Evolutionary conservation across 1,140 invertebrate genomes (phyloP), one percentile per base, ranked within the genome.

Genomic region (Diachasmimorpha longicaudata): DNA sequence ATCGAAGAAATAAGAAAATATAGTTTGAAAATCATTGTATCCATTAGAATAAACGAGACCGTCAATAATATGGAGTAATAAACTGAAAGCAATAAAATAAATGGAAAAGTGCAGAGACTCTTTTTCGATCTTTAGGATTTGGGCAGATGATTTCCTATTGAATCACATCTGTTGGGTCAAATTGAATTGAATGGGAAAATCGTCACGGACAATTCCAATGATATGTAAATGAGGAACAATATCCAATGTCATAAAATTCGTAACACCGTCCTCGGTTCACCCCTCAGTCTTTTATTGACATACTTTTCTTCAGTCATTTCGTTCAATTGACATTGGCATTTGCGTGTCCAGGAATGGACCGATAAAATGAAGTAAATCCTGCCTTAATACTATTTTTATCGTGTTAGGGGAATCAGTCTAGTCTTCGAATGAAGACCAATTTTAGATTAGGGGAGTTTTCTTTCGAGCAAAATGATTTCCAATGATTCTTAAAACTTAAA

Each of bases 241-340:
- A 44, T 70, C 36, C 16, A 55, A 4, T 31, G 37, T 31, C 31
- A 75, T 75, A 75, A 75, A 75, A 25, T 75, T 75, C 21, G 19
- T 48, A 75, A 66, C 55, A 42, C 52, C 23, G 25, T 19, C 74
- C 10, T 37, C 70, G 14, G 14, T 42, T 31, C 31, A 31, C 25
- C 39, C 39, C 66, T 68, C 70, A 70, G 72, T 70, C 23, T 39
- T 81, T 82, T 82, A 82, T 82, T 78, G 77, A 70, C 36, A 25
- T 52, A 19, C 75, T 79, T 78, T 72, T 75, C 70, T 69, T 23
- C 42, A 31, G 46, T 46, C 23, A n/a, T 42, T 74, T 36, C 39
- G 67, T 55, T 39, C 37, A 16, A 42, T 70, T 31, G 31, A 31
- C 31, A 31, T 31, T 31, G 31, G 31, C 31, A 31, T 31, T 31